These are phyloP conservation scores for Musca vetustissima DNA, from an alignment of 1,140 invertebrate genomes.

Conservation along the genomic window DNA sequence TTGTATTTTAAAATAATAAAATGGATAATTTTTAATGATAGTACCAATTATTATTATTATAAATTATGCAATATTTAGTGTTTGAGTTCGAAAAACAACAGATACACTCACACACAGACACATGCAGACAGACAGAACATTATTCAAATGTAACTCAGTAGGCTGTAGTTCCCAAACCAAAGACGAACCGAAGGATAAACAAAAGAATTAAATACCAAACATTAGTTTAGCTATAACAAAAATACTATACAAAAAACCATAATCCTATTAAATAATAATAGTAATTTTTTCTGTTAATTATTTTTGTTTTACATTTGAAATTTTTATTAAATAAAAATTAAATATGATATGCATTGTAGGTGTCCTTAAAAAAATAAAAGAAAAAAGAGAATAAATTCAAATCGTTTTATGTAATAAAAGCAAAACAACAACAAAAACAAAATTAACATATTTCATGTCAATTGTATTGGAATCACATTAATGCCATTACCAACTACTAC, in stretches of 20 bases:
- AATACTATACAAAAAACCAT: neutral
- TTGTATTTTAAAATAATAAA: no score
- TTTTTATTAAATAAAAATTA: no score
- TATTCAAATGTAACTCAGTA: neutral
- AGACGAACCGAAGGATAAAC: constrained; percentile 6
- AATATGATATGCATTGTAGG: neutral
- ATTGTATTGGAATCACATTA: no score
- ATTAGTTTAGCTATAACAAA: constrained; percentile 9
- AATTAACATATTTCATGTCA: neutral
- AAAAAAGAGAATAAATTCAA: no score
- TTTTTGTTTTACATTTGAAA: no score
- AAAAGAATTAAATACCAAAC: neutral
- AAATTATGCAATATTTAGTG: no score
- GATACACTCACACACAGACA: neutral
- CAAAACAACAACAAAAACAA: neutral
- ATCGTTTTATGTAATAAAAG: neutral
- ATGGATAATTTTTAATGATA: no score
- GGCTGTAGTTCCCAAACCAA: constrained; percentile 24
- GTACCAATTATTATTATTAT: no score
- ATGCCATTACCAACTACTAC: no score
- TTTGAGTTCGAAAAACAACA: no score
- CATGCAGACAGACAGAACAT: constrained; percentile 5
- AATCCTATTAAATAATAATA: neutral
- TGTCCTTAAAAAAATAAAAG: constrained; percentile 9
- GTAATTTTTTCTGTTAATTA: no score